These are phyloP conservation scores for Lamprologus speciosus DNA, from an alignment of 2,113 vertebrate genomes.

Conservation along the genomic window DNA sequence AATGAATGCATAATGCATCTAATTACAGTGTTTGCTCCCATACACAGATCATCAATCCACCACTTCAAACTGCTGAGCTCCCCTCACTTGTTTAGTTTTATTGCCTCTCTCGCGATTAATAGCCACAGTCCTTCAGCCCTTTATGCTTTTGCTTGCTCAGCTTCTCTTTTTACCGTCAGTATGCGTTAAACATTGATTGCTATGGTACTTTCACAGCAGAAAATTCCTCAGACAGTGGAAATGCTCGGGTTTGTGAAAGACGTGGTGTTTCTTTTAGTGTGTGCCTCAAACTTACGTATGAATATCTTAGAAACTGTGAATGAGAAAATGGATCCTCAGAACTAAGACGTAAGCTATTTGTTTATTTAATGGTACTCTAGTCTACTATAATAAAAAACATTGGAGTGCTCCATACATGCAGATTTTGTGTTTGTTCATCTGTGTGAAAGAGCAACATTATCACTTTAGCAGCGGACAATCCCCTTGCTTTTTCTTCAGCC, in stretches of 20 bases:
- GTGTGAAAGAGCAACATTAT: background rate
- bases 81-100: background rate
- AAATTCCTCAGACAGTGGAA: background rate
- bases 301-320: background rate
- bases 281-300: background rate
- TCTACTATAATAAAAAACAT: background rate
- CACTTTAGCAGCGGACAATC: background rate
- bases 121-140: background rate
- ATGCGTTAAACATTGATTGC: background rate
- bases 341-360: background rate
- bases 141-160: conserved; percentile 20
- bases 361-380: background rate
- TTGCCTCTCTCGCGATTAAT: background rate
- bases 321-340: background rate
- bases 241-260: background rate
- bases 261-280: background rate
- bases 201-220: background rate
- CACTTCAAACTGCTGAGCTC: background rate
- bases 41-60: background rate
- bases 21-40: background rate
- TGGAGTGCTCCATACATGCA: background rate
- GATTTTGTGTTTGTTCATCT: background rate
- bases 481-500: background rate
- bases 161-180: background rate
- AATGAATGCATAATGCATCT: background rate